Conservation (phyloP, 1,140 invertebrate species). For the Cephus cinctus region DNA sequence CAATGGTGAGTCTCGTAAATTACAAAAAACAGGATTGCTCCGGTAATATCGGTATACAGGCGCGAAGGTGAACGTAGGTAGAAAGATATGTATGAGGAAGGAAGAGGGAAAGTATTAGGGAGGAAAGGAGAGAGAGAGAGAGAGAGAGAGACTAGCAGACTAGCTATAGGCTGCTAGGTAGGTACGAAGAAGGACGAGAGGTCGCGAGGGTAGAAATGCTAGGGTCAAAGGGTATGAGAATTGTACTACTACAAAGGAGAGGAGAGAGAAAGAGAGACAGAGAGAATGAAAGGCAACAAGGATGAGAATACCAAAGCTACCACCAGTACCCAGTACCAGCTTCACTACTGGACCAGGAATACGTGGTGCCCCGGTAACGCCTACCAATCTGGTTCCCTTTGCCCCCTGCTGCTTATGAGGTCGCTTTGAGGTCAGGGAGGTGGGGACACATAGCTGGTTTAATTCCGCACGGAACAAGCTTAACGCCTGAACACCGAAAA, state of each 20-base stretch:
- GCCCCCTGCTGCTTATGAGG: slow-evolving; percentile 15
- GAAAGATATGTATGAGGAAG: background rate
- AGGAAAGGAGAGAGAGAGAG: slow-evolving; percentile 2
- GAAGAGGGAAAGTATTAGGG: background rate
- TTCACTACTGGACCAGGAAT: background rate
- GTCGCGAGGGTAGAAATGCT: too few relatives aligned
- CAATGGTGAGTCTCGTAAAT: slow-evolving; percentile 36
- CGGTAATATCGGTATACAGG: slow-evolving; percentile 19
- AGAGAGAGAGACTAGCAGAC: slow-evolving; percentile 8
- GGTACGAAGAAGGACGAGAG: too few relatives aligned
- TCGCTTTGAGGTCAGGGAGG: slow-evolving; percentile 7
- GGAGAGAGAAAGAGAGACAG: too few relatives aligned
- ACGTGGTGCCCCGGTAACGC: slow-evolving; percentile 28
- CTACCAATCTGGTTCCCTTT: slow-evolving; percentile 40
- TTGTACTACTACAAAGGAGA: too few relatives aligned
- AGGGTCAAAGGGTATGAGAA: too few relatives aligned
- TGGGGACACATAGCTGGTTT: slow-evolving; percentile 23
- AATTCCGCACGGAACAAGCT: slow-evolving; percentile 29
- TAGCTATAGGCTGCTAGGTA: too few relatives aligned
- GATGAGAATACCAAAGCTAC: too few relatives aligned
- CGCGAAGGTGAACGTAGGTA: slow-evolving; percentile 20
- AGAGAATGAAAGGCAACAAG: too few relatives aligned
- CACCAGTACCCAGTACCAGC: too few relatives aligned
- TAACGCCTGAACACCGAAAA: slow-evolving; percentile 50
- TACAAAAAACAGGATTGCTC: slow-evolving; percentile 39